A percentile compares a stretch with the other conserved stretches of the same genome.
These are phyloP conservation scores for Tetheella fluctuosa DNA, from an alignment of 2,888 invertebrate genomes.

Conservation along the genomic window DNA sequence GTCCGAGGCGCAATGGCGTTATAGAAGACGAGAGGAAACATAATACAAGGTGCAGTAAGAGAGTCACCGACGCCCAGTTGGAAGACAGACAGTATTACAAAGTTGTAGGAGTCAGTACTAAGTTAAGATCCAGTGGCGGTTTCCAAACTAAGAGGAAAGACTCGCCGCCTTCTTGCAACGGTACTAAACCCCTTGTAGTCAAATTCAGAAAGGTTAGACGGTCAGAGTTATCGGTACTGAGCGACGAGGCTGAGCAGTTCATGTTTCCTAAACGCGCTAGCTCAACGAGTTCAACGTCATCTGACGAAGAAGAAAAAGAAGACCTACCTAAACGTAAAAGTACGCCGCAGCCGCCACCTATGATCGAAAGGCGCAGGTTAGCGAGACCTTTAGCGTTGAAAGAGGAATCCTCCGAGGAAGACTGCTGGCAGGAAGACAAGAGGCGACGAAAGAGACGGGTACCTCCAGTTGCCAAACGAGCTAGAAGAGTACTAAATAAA, in stretches of 20 bases:
- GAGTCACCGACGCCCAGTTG: constrained; percentile 42
- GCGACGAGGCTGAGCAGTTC: constrained; percentile 94
- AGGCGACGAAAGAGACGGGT: constrained; percentile 58
- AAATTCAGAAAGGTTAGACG: constrained; percentile 90
- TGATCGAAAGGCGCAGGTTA: constrained; percentile 60
- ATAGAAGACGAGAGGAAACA: constrained; percentile 64
- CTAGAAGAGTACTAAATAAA: constrained; percentile 40
- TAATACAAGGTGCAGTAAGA: constrained; percentile 66
- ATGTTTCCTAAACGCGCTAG: constrained; percentile 91
- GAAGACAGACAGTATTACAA: constrained; percentile 86
- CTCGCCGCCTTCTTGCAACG: constrained; percentile 81
- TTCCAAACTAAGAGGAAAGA: constrained; percentile 63
- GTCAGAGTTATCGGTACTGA: constrained; percentile 89
- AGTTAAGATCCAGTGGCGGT: constrained; percentile 85
- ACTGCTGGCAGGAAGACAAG: constrained; percentile 70
- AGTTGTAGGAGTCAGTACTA: constrained; percentile 88
- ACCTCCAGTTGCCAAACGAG: constrained; percentile 48
- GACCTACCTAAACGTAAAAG: constrained; percentile 71
- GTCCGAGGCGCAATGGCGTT: constrained; percentile 62
- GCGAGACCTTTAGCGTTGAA: constrained; percentile 73
- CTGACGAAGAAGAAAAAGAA: constrained; percentile 82
- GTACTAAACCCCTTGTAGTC: constrained; percentile 85
- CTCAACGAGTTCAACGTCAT: constrained; percentile 78
- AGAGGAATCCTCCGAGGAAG: constrained; percentile 78
- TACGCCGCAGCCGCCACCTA: constrained; percentile 57